Evolutionary conservation across 2,113 vertebrate genomes (phyloP), one percentile per base, ranked within the genome.

Genomic region (Meles meles): DNA sequence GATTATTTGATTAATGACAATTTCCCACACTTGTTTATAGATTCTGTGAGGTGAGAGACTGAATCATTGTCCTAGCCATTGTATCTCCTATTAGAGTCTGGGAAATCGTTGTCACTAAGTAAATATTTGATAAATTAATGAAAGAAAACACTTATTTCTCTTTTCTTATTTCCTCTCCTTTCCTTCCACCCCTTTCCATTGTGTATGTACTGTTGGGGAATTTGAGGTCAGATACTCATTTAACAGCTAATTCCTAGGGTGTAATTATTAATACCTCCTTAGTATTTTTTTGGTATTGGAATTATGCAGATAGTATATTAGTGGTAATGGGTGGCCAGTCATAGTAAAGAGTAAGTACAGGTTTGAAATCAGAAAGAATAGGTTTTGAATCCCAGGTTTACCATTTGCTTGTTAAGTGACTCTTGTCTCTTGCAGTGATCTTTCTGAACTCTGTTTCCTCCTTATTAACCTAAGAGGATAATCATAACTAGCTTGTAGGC

Each of bases 101-200:
- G 14, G 55, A 12, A 29, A 47, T 59, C 87, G n/a, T 83, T 90
- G 37, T 11, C 42, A 67, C 52, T 89, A 20, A 82, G 3, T 65
- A 95, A 59, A 67, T 96, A 90, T 57, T 88, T 94, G 76, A 71
- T 65, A 47, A 89, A n/a, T 61, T 55, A 95, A 49, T 63, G 18
- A 69, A 37, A 80, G 1, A 97, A 90, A 65, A 5, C 4, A 67
- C 25, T 74, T 27, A 42, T 6, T 71, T 87, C 27, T 80, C 23
- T 67, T 65, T 49, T 4, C 42, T 39, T 14, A 17, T 5, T 65
- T 55, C 39, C 8, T 79, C 25, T 52, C 21, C 25, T 79, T 59
- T 93, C 21, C 21, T 90, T 87, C 61, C 11, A 82, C 34, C 7
- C 31, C 65, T 72, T 90, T 90, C 82, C 34, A 76, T 71, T 72